Base-by-base conservation (phyloP, 2,888 invertebrate species). In the Caenorhabditis sp. region DNA sequence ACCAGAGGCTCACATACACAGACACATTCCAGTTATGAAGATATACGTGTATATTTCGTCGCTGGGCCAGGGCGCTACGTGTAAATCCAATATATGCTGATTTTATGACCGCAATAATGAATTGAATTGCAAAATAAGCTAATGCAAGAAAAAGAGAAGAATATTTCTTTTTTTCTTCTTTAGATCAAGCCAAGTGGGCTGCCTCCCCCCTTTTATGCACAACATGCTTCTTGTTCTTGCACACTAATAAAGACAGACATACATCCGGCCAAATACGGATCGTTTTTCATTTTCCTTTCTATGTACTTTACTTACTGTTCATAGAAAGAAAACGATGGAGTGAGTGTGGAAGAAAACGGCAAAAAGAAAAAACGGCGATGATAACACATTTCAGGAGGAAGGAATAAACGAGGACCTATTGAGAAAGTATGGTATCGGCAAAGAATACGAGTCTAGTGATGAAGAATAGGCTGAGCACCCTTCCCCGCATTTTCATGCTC, bases 91-190 rank as follows among this genome's bases (percentile, higher is more conserved):
- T 74, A 68, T 74, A 74, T 74, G 75, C 62, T 75, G 75, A 75
- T 68, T 75, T 62, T 53, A 66, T 66, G 59, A 48, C 59, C 61
- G 59, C 52, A 66, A 75, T 75, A 75, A 75, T 68, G 62, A 75
- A 75, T 75, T 75, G 75, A 75, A 75, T 75, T 75, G 75, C 75
- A 75, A 75, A 75, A 66, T 62, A 75, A 75, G 75, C 53, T 62
- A 62, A 61, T 75, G 72, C 62, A 72, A 63, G 56, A 58, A 66
- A 48, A 56, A 53, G 35, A 46, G 30, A 30, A 62, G 56, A 63
- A 72, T 53, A 52, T 72, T 63, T 50, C 48, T 52, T 41, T 71
- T 71, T 71, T 71, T 41, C 45, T 15, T 24, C 26, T 30, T 24
- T 59, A 39, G 59, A 70, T 70, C 59, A 70, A 52, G 24, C 26